These are phyloP conservation scores for Nematostella vectensis DNA, from an alignment of 92 coral and sea anemone species.

Conservation along the genomic window DNA sequence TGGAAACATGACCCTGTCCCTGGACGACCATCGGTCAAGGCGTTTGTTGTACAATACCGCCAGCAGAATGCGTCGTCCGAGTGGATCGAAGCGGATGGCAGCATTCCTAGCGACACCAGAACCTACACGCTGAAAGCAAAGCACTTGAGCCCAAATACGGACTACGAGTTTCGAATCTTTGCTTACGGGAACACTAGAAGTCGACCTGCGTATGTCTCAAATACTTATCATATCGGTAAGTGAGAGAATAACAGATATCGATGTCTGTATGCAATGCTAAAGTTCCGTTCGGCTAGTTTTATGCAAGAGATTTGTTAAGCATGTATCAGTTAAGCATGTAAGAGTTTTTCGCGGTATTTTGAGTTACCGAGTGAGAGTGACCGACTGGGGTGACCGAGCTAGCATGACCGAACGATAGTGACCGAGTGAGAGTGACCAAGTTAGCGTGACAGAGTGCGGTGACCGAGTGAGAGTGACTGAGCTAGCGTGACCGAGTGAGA, in stretches of 20 bases:
- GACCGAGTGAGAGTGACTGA: no score
- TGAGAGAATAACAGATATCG: neutral
- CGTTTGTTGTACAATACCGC: constrained; percentile 67
- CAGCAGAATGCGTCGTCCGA: constrained; percentile 47
- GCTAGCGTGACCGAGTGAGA: no score
- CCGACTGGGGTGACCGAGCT: no score
- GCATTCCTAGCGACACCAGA: constrained; percentile 39
- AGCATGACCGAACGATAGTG: no score
- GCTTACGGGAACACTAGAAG: constrained; percentile 65
- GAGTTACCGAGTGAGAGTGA: no score
- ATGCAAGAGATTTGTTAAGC: no score
- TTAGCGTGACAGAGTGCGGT: no score
- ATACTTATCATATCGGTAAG: constrained; percentile 64
- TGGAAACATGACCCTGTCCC: constrained; percentile 77
- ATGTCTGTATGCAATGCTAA: neutral
- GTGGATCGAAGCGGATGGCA: constrained; percentile 47
- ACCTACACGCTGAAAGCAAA: constrained; percentile 46
- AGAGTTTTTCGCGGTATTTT: no score
- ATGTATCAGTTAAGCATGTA: no score
- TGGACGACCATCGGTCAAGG: constrained; percentile 70
- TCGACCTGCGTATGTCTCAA: constrained; percentile 72
- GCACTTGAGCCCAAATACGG: constrained; percentile 38
- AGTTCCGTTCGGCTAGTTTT: no score
- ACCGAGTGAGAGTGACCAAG: no score
- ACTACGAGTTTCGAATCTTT: constrained; percentile 81